Evolutionary conservation across 1,140 invertebrate species (phyloP).

Genomic region (Mamestra configurata): DNA sequence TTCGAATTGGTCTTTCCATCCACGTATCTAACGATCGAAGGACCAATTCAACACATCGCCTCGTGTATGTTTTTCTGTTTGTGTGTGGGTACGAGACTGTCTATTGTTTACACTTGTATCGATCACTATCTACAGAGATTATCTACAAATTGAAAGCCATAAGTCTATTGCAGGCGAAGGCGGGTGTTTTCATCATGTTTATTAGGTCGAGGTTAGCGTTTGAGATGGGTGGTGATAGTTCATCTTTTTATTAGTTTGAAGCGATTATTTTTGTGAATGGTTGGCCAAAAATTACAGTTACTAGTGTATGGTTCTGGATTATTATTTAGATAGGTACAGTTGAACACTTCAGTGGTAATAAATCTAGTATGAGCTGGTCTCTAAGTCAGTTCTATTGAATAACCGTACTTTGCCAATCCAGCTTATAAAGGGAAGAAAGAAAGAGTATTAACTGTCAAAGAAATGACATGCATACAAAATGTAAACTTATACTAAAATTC

Average conservation of each 20-base stretch:
- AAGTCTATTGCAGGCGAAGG: conserved; percentile 13
- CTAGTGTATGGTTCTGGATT: too few relatives aligned
- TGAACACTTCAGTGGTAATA: too few relatives aligned
- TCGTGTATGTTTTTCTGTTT: neutral
- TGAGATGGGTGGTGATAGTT: conserved; percentile 16
- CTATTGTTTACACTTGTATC: conserved; percentile 45
- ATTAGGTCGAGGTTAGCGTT: conserved; percentile 39
- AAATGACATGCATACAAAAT: too few relatives aligned
- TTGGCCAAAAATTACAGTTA: too few relatives aligned
- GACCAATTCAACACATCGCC: conserved; percentile 43
- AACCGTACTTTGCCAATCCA: too few relatives aligned
- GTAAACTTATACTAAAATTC: too few relatives aligned
- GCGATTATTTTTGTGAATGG: neutral
- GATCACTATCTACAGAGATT: conserved; percentile 35
- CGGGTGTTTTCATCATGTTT: conserved; percentile 38
- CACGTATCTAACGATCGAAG: conserved; percentile 14
- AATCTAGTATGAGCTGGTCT: too few relatives aligned
- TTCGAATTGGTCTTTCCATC: conserved; percentile 10
- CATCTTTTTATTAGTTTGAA: conserved; percentile 1
- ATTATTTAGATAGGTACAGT: too few relatives aligned
- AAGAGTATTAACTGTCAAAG: too few relatives aligned
- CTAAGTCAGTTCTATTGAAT: too few relatives aligned
- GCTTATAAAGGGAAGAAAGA: too few relatives aligned
- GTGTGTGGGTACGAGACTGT: conserved; percentile 15
- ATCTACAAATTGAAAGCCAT: conserved; percentile 51